Percentiles rank a stretch among this genome's conserved stretches.
phyloP scores from a whole-genome alignment of 2,888 invertebrate genomes.

The Cheilosia scutellata region DNA sequence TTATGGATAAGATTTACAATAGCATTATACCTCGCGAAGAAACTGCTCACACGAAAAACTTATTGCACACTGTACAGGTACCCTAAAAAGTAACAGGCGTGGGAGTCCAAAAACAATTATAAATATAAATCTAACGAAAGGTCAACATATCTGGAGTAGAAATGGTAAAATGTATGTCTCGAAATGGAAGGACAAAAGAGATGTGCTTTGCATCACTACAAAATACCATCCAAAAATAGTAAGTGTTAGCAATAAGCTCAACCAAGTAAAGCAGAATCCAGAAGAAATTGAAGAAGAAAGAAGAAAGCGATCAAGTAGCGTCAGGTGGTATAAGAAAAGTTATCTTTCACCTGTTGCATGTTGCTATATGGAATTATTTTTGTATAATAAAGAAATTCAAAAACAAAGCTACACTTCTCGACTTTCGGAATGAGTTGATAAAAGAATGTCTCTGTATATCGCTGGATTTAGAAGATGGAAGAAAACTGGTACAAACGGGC shows the following conservation, averaged over 20 bases:
- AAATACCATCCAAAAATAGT: not conserved
- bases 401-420: not conserved
- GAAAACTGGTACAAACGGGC: constrained; percentile 6
- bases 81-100: no score
- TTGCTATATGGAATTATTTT: constrained; percentile 1
- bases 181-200: not conserved
- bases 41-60: no score
- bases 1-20: no score
- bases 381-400: not conserved
- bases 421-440: no score
- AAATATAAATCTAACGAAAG: no score
- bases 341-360: constrained; percentile 2
- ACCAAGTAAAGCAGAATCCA: no score
- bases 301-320: constrained; percentile 5
- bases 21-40: no score
- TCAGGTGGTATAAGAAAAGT: constrained; percentile 1
- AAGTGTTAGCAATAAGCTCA: not conserved
- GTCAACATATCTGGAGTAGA: no score
- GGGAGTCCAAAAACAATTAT: no score
- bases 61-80: no score
- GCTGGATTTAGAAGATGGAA: no score
- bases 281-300: constrained; percentile 3
- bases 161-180: no score
- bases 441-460: not conserved
- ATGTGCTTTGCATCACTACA: constrained; percentile 3